Evolutionary conservation across 2,888 invertebrate genomes (phyloP).

Genomic region (Phytoseiulus persimilis): DNA sequence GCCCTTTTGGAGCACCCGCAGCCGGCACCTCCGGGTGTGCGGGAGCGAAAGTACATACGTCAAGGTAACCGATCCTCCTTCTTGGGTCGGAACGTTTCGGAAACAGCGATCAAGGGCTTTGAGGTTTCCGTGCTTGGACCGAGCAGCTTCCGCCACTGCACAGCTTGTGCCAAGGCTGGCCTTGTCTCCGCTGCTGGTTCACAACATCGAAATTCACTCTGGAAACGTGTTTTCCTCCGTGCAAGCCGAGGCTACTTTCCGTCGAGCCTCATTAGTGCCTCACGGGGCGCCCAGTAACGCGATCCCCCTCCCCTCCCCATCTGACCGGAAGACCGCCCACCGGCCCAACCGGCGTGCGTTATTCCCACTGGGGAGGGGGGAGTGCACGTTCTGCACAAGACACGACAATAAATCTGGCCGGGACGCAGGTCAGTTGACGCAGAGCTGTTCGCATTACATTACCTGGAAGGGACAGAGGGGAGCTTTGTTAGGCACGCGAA

Average conservation of each 20-base stretch:
- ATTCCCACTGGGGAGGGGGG: background rate
- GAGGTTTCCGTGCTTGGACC: no score
- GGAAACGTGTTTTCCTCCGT: background rate
- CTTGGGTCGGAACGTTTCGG: no score
- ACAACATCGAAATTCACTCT: background rate
- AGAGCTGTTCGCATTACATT: background rate
- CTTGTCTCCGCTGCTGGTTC: background rate
- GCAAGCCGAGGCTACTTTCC: background rate
- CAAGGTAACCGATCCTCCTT: no score
- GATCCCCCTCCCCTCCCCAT: background rate
- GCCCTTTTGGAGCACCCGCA: no score
- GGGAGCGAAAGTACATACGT: no score
- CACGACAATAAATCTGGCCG: background rate
- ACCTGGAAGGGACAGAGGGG: background rate
- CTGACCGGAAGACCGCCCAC: background rate
- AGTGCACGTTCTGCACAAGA: background rate
- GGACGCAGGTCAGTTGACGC: background rate
- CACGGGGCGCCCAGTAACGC: background rate
- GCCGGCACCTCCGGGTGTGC: no score
- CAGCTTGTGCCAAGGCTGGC: no score
- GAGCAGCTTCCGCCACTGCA: no score
- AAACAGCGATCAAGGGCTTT: no score
- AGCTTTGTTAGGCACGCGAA: no score
- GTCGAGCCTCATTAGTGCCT: background rate
- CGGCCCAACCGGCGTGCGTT: background rate